phyloP scores from a whole-genome alignment of 2,888 invertebrate genomes.

The Marronus borbonicus region DNA sequence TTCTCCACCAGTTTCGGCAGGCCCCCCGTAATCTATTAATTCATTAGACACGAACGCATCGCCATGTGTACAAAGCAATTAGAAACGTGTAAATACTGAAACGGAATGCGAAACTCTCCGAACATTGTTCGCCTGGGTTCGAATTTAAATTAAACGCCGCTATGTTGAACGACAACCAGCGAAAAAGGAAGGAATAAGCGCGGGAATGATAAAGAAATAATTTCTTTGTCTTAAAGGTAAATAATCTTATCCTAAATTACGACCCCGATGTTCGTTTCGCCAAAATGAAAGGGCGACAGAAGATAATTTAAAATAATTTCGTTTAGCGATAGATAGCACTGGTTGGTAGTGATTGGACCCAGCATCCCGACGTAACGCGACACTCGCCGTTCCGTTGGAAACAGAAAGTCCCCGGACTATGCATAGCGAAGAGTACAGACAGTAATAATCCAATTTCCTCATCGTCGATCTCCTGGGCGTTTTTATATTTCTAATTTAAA shows the following conservation, averaged over 20 bases:
- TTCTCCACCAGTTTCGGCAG: not conserved
- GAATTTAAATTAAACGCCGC: conserved; percentile 34
- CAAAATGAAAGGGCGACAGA: conserved; percentile 2
- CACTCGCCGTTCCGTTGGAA: conserved; percentile 1
- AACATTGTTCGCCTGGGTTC: conserved; percentile 5
- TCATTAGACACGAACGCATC: conserved; percentile 27
- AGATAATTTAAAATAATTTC: conserved; percentile 38
- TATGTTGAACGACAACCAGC: not conserved
- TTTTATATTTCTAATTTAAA: conserved; percentile 47
- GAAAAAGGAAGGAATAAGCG: not conserved
- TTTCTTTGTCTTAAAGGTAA: conserved; percentile 39
- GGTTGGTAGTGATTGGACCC: conserved; percentile 12
- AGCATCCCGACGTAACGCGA: not conserved
- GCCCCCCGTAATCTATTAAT: conserved; percentile 14
- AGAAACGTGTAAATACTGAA: conserved; percentile 34
- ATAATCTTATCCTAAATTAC: conserved; percentile 41
- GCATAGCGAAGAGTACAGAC: conserved; percentile 20
- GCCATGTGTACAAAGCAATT: conserved; percentile 34
- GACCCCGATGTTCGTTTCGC: conserved; percentile 24
- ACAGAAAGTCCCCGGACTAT: conserved; percentile 11
- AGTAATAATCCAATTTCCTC: conserved; percentile 44
- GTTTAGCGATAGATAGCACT: conserved; percentile 32
- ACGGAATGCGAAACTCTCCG: conserved; percentile 15
- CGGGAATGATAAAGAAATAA: conserved; percentile 33
- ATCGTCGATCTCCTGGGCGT: conserved; percentile 36